A percentile compares a stretch with the other conserved stretches of the same genome.
These are phyloP conservation scores for Agonopterix alstromeriana DNA, from an alignment of 2,888 invertebrate species.

Conservation along the genomic window DNA sequence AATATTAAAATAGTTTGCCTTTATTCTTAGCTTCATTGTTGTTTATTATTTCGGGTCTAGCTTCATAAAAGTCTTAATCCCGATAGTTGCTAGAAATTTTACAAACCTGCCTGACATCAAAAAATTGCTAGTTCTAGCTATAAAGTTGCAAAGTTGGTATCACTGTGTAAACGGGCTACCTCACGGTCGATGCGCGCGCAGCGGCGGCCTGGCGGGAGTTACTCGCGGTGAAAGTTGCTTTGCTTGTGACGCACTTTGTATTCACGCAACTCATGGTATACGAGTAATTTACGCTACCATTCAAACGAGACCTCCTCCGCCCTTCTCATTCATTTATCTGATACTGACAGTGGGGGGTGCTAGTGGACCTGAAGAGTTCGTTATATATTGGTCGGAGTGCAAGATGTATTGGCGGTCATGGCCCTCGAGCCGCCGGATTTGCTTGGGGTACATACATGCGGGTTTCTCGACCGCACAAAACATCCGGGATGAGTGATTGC, in stretches of 20 bases:
- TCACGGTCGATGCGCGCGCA: slow-evolving; percentile 24
- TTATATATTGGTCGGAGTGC: slow-evolving; percentile 37
- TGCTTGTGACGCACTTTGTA: slow-evolving; percentile 66
- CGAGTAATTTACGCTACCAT: slow-evolving; percentile 51
- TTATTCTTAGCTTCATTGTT: too few species aligned
- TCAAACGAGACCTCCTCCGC: slow-evolving; percentile 36
- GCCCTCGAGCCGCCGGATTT: slow-evolving; percentile 38
- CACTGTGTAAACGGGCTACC: slow-evolving; percentile 23
- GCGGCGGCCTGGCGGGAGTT: slow-evolving; percentile 21
- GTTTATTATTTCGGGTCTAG: too few species aligned
- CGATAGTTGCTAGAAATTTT: too few species aligned
- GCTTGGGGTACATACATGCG: slow-evolving; percentile 37
- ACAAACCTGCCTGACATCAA: too few species aligned
- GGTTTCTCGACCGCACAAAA: slow-evolving; percentile 34
- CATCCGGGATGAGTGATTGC: slow-evolving; percentile 37
- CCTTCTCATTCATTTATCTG: slow-evolving; percentile 33
- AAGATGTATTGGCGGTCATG: slow-evolving; percentile 50
- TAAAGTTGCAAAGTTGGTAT: too few species aligned
- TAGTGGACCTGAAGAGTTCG: slow-evolving; percentile 36
- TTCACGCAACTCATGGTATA: slow-evolving; percentile 44
- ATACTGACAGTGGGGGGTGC: slow-evolving; percentile 24
- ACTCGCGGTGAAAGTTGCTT: slow-evolving; percentile 66
- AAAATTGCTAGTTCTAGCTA: too few species aligned
- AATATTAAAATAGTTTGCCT: too few species aligned
- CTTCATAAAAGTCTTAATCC: too few species aligned